Evolutionary conservation across 2,888 invertebrate species (phyloP).

Genomic region (Odontothrips loti): DNA sequence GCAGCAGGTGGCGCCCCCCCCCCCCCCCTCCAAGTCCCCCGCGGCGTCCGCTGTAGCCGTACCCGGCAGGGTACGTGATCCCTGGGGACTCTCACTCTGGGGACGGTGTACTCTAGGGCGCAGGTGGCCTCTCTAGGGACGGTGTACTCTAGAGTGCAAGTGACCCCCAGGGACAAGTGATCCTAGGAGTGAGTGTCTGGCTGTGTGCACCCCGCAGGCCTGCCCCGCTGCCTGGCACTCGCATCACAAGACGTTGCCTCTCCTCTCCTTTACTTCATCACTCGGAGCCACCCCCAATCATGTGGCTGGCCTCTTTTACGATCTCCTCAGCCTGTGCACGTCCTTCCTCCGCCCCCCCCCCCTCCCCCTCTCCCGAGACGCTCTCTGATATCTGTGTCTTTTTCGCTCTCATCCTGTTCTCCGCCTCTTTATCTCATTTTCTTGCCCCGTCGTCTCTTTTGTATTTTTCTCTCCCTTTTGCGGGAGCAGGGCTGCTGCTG

Average conservation of each 20-base stretch:
- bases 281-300: background rate
- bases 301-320: slow-evolving; percentile 16
- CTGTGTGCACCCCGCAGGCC: too few relatives aligned
- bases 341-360: too few relatives aligned
- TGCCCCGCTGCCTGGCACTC: background rate
- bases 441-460: background rate
- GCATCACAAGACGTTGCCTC: background rate
- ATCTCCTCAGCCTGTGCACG: too few relatives aligned
- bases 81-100: too few relatives aligned
- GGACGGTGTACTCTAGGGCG: too few relatives aligned
- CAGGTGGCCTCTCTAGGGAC: too few relatives aligned
- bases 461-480: background rate
- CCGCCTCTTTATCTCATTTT: background rate
- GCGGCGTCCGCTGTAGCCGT: background rate
- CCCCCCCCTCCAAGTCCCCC: background rate
- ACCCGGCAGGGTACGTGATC: background rate
- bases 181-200: background rate
- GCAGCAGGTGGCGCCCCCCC: background rate
- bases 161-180: too few relatives aligned
- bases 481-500: too few relatives aligned
- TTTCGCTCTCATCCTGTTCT: background rate
- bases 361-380: background rate
- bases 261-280: background rate
- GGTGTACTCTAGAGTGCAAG: too few relatives aligned
- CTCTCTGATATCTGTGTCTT: background rate